Conservation (phyloP, 2,888 invertebrate genomes). For the Cantharis nigra region DNA sequence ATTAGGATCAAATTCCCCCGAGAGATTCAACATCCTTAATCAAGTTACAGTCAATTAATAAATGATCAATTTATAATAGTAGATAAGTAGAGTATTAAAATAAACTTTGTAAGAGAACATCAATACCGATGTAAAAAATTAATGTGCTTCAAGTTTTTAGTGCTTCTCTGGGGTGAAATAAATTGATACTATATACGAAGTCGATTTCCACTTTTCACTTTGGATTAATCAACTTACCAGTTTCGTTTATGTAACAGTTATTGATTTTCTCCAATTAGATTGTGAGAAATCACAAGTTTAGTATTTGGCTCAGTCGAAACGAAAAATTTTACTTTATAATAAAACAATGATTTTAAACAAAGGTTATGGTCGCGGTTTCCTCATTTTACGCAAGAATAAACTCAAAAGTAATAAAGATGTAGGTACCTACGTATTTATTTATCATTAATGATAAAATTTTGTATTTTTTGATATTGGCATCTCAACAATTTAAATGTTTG, state of each 20-base stretch:
- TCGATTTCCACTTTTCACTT: not conserved
- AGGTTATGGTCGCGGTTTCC: not conserved
- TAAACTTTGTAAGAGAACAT: not conserved
- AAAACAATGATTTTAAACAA: not conserved
- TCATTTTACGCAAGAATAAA: slow-evolving; percentile 4
- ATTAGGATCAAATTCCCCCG: not conserved
- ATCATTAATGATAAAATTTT: too few relatives aligned
- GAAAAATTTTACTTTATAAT: not conserved
- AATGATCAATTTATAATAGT: not conserved
- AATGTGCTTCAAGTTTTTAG: not conserved
- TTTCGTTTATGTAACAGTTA: not conserved
- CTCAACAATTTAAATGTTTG: not conserved
- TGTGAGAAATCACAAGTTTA: not conserved
- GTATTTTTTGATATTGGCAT: not conserved
- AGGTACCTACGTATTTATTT: not conserved
- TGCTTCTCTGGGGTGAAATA: not conserved
- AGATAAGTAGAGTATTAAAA: not conserved
- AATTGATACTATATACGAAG: not conserved
- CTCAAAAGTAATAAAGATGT: not conserved
- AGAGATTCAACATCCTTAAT: not conserved
- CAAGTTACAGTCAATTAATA: not conserved
- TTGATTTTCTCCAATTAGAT: not conserved
- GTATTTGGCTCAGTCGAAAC: not conserved
- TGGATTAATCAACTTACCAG: not conserved
- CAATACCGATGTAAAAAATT: not conserved